phyloP scores from a whole-genome alignment of 2,888 invertebrate species.

The Chrysina gloriosa region DNA sequence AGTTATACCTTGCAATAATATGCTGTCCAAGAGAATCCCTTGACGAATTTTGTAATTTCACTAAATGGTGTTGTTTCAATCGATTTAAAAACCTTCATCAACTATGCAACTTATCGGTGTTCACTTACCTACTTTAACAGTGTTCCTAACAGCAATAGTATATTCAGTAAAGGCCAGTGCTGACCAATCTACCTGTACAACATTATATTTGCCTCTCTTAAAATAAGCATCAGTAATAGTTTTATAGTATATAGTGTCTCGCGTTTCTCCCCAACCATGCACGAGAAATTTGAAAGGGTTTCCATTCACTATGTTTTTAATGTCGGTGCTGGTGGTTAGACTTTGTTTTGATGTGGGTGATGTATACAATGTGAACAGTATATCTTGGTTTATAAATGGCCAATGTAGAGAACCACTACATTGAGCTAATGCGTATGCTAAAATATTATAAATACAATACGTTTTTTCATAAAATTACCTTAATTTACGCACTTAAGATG shows the following conservation, averaged over 20 bases:
- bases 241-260: conserved; percentile 57
- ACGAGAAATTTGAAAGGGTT: conserved; percentile 62
- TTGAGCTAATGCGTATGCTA: not conserved
- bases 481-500: no score
- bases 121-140: conserved; percentile 52
- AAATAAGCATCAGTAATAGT: conserved; percentile 63
- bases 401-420: not conserved
- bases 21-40: not conserved
- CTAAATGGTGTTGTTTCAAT: not conserved
- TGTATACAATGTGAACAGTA: not conserved
- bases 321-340: not conserved
- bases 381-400: not conserved
- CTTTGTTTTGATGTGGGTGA: not conserved
- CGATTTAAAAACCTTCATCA: not conserved
- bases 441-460: no score
- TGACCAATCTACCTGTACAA: conserved; percentile 68
- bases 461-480: no score
- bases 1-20: not conserved
- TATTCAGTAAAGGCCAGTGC: conserved; percentile 56
- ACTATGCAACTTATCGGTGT: not conserved
- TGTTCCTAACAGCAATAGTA: conserved; percentile 54
- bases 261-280: conserved; percentile 66
- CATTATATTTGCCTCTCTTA: conserved; percentile 62
- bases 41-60: not conserved
- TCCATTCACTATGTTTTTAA: not conserved